A percentile compares a stretch with the other conserved stretches of the same genome.
These are phyloP conservation scores for Romanogobio albipinnatus DNA, from an alignment of 2,113 vertebrate genomes.

Conservation along the genomic window DNA sequence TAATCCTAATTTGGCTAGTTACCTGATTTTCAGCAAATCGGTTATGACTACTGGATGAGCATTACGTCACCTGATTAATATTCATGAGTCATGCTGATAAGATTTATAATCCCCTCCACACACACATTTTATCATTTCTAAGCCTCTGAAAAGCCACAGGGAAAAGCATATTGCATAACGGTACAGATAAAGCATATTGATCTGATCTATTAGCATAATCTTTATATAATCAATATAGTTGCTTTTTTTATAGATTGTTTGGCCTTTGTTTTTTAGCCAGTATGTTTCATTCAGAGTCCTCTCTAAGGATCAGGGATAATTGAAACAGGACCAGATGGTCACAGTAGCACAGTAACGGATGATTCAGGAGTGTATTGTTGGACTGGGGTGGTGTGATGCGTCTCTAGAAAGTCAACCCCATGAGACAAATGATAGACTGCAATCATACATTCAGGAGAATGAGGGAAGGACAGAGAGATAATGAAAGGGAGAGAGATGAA, in stretches of 20 bases:
- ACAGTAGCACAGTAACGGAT: neutral
- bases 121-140: neutral
- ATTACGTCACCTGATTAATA: slow-evolving; percentile 6
- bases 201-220: neutral
- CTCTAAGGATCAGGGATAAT: neutral
- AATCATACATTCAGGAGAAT: slow-evolving; percentile 16
- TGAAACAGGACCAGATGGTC: slow-evolving; percentile 7
- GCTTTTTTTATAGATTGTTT: neutral
- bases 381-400: slow-evolving; percentile 2
- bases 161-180: neutral
- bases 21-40: neutral
- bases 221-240: slow-evolving; percentile 5
- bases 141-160: neutral
- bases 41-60: neutral
- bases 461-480: slow-evolving; percentile 18
- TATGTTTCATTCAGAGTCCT: neutral
- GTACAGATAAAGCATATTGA: neutral
- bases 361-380: slow-evolving; percentile 24
- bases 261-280: neutral
- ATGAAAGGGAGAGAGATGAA: neutral
- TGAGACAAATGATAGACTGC: slow-evolving; percentile 9
- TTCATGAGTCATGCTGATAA: slow-evolving; percentile 9
- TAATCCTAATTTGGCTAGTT: slow-evolving; percentile 6
- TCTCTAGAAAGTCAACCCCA: slow-evolving; percentile 12
- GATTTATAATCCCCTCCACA: slow-evolving; percentile 2